Conservation (phyloP, 2,113 vertebrate genomes). For the Salvelinus alpinus region DNA sequence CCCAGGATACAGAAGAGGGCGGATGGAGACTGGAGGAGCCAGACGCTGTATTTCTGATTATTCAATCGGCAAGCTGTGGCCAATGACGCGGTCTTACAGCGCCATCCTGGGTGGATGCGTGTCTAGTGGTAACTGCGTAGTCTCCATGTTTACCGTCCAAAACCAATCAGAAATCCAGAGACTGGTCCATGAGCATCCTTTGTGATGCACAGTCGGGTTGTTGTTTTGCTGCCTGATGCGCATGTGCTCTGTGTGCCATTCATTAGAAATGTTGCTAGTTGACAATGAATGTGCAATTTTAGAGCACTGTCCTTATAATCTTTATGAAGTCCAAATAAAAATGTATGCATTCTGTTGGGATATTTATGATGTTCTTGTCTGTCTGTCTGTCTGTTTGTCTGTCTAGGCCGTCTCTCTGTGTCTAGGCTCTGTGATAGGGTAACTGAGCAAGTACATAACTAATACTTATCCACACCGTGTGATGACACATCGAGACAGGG, state of each 20-base stretch:
- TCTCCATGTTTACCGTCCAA: neutral
- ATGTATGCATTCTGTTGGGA: no score
- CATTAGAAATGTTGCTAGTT: no score
- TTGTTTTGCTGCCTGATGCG: constrained; percentile 2
- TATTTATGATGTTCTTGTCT: no score
- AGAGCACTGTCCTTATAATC: no score
- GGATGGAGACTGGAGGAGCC: neutral
- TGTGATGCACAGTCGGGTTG: neutral
- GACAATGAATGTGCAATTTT: no score
- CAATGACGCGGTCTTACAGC: constrained; percentile 54
- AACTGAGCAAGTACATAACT: no score
- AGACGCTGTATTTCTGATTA: constrained; percentile 8
- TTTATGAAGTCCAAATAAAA: no score
- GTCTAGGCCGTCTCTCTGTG: no score
- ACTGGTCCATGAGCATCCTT: constrained; percentile 1
- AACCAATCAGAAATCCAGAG: constrained; percentile 7
- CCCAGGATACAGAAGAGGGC: constrained; percentile 30
- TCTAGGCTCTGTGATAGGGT: no score
- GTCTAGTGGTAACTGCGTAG: neutral
- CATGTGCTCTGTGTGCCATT: neutral
- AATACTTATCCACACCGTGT: no score
- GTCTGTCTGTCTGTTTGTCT: no score
- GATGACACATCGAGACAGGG: no score
- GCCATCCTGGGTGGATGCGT: constrained; percentile 50
- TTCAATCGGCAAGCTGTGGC: constrained; percentile 27